Conservation (phyloP, 2,888 invertebrate species). For the Acanthopleura granulata region DNA sequence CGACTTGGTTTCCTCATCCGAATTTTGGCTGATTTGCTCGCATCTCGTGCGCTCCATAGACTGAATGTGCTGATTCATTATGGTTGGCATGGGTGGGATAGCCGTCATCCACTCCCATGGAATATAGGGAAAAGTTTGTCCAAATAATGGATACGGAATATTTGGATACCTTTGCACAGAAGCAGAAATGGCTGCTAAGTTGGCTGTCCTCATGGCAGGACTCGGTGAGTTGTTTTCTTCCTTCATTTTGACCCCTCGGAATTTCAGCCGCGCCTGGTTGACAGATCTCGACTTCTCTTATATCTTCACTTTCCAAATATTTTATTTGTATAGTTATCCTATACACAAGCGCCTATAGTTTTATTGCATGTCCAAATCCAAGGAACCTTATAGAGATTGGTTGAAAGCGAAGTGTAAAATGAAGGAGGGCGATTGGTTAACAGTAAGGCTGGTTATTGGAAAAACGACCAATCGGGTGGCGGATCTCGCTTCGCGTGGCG, state of each 20-base stretch:
- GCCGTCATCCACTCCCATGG: not conserved
- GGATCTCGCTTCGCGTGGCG: not conserved
- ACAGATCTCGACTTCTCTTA: not conserved
- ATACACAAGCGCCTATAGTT: not conserved
- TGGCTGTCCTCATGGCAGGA: not conserved
- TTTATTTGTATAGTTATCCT: slow-evolving; percentile 6
- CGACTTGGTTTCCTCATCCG: not conserved
- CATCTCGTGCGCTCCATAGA: not conserved
- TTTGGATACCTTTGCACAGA: not conserved
- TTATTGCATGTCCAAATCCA: not conserved
- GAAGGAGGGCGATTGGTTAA: not conserved
- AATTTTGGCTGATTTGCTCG: not conserved
- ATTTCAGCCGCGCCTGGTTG: not conserved
- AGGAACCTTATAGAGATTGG: not conserved
- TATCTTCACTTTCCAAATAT: not conserved
- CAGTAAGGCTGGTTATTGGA: not conserved
- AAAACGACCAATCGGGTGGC: not conserved
- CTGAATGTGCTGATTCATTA: not conserved
- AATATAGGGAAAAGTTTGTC: not conserved
- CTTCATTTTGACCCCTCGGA: not conserved
- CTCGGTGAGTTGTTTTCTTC: not conserved
- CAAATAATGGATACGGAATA: not conserved
- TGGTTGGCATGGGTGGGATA: not conserved
- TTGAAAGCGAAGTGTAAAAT: not conserved
- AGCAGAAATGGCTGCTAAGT: not conserved